Percentiles rank a stretch among this genome's conserved stretches.
Conservation (phyloP, 2,797 vertebrate genomes). For the Kryptolebias ocellatus region DNA sequence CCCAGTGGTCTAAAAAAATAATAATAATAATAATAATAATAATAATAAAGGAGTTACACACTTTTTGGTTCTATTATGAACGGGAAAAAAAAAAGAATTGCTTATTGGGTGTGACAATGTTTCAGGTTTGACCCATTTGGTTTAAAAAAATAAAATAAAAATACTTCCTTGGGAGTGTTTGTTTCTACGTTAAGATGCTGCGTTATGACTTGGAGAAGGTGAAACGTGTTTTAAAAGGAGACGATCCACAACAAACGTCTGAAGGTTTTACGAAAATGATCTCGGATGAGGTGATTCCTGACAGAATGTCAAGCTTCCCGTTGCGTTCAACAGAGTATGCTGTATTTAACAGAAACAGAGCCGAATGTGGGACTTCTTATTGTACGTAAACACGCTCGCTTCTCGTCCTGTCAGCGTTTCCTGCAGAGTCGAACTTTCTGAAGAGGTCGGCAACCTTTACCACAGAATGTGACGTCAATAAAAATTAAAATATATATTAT, state of each 20-base stretch:
- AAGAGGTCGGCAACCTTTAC: conserved; percentile 26
- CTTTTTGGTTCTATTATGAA: conserved; percentile 19
- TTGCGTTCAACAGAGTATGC: conserved; percentile 30
- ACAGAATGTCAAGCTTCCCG: conserved; percentile 32
- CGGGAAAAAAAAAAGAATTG: conserved; percentile 18
- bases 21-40: not conserved
- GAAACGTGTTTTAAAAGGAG: conserved; percentile 39
- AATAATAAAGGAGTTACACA: conserved; percentile 13
- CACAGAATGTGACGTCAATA: conserved; percentile 38
- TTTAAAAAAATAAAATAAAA: conserved; percentile 6
- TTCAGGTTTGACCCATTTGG: conserved; percentile 21
- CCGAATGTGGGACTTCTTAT: conserved; percentile 31
- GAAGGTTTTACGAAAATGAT: conserved; percentile 7
- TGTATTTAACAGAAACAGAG: conserved; percentile 17
- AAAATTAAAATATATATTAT: conserved; percentile 45
- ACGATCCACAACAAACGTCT: conserved; percentile 7
- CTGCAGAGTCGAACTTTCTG: conserved; percentile 36
- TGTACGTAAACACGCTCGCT: conserved; percentile 48
- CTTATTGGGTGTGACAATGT: conserved; percentile 42
- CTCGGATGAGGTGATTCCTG: conserved; percentile 5
- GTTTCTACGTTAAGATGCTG: not conserved
- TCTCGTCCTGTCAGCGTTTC: conserved; percentile 15
- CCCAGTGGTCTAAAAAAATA: conserved; percentile 30
- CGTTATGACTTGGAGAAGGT: conserved; percentile 28
- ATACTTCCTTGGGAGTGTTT: conserved; percentile 17